Base-by-base conservation (phyloP, 2,113 vertebrate genomes). In the Desmodus rotundus region DNA sequence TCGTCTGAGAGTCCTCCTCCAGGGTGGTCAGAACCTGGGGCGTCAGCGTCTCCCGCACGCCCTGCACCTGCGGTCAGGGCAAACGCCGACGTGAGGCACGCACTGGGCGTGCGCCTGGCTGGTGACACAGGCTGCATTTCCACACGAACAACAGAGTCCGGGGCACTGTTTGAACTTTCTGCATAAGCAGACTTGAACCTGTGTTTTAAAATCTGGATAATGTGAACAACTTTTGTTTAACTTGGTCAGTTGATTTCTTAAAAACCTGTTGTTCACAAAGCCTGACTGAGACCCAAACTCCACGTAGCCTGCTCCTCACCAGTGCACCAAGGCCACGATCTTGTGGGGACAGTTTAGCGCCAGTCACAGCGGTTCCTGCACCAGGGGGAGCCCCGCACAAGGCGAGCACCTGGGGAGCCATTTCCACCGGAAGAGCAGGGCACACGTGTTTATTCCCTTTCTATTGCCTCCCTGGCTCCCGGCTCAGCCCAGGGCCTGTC, bases 1-100 rank as follows among this genome's bases (percentile, higher is more conserved):
- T 96, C 89, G 98, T 99, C 97, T 99, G 98, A 3, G 99, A 99
- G 85, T 99, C 99, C 89, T 99, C 99, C 3, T 99, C 99, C 98
- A 99, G 92, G 4, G 98, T 97, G 0, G 98, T 98, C 72, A 99
- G 94, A 72, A 99, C n/a, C 5, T 94, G 97, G 2, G 99, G 98
- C 97, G 97, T 97, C 87, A 99, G 95, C 4, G 80, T 93, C 6
- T 98, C 98, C 96, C 98, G 98, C 61, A 99, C 67, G 15, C 98
- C 97, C 87, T 98, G 96, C 11, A 99, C 89, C 99, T 99, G 94
- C 19, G 92, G 61, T 26, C 52, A 83, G 72, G 0, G 33, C 74
- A 36, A 8, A 31, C 14, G 28, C 7, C 20, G 31, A 5, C 3
- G 33, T 77, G 33, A 77, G 17, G 47, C 74, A 13, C 17, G 14